phyloP scores from a whole-genome alignment of 2,888 invertebrate genomes.

The Protula sp. region DNA sequence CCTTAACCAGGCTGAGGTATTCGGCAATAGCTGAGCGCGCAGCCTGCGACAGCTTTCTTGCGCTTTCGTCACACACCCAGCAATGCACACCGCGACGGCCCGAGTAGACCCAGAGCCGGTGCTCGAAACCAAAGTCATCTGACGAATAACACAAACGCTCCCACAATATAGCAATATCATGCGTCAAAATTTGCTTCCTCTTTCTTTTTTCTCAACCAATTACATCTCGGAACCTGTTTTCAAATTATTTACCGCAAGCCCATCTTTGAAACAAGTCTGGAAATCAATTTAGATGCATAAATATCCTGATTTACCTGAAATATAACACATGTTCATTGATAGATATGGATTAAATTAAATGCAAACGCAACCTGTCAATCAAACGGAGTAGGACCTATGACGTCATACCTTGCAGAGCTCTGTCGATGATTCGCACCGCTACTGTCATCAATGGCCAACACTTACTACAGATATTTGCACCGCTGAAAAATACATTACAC shows the following conservation, averaged over 20 bases:
- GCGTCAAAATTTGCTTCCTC: too few species aligned
- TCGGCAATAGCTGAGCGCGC: constrained; percentile 80
- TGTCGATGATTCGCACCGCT: constrained; percentile 84
- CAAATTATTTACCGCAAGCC: background rate
- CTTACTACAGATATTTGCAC: constrained; percentile 82
- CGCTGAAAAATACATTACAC: too few species aligned
- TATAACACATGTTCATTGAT: too few species aligned
- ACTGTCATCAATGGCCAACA: constrained; percentile 97
- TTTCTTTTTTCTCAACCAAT: too few species aligned
- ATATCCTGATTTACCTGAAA: background rate
- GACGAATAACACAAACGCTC: constrained; percentile 24
- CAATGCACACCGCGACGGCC: constrained; percentile 97
- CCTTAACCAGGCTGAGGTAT: constrained; percentile 67
- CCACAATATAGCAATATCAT: background rate
- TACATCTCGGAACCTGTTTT: too few species aligned
- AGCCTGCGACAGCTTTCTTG: constrained; percentile 68
- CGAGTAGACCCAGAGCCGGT: constrained; percentile 95
- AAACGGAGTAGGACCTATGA: too few species aligned
- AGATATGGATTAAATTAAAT: too few species aligned
- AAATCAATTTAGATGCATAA: background rate
- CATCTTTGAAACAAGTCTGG: background rate
- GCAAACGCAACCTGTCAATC: too few species aligned
- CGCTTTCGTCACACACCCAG: constrained; percentile 90
- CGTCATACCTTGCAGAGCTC: constrained; percentile 75
- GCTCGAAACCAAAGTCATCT: constrained; percentile 94